Conservation (phyloP, 2,113 vertebrate species). For the rabbit (Oryctolagus cuniculus) region mOryCun1.1 NC_091435.1:75223501-75224000, state of each 20-base stretch:
- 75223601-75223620: neutral
- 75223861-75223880: neutral
- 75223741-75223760: neutral
- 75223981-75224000: neutral
- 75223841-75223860: neutral
- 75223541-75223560: slow-evolving; percentile 30
- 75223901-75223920: neutral
- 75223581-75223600: slow-evolving; percentile 29
- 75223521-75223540: slow-evolving; percentile 45
- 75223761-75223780: neutral
- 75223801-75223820: neutral
- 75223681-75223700: neutral
- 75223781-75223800: neutral
- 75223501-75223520: slow-evolving; percentile 15
- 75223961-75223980: neutral
- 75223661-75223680: slow-evolving; percentile 12
- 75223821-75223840: neutral
- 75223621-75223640: slow-evolving; percentile 32
- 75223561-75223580: slow-evolving; percentile 57
- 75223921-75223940: neutral
- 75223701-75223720: neutral
- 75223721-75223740: neutral
- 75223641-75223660: slow-evolving; percentile 50
- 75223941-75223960: neutral
- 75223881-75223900: neutral